Evolutionary conservation across 2,113 vertebrate species (phyloP).

Genomic region (Cyprinus carpio): DNA sequence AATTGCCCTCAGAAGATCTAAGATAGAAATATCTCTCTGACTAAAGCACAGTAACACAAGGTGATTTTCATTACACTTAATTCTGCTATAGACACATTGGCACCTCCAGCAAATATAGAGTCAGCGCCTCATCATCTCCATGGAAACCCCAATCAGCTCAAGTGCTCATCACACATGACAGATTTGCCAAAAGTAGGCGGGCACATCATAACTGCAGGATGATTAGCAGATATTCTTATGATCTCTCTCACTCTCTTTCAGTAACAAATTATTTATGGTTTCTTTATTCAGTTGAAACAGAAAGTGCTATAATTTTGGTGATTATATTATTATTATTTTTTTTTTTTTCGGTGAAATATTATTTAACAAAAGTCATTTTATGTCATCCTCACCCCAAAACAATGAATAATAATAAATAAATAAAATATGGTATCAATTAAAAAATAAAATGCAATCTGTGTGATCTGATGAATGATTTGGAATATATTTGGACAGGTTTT

Average conservation of each 20-base stretch:
- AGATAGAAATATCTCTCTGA: background rate
- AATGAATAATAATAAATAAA: background rate
- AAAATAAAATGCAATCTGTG: background rate
- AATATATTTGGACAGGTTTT: background rate
- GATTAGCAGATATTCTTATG: conserved; percentile 5
- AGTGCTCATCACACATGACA: conserved; percentile 56
- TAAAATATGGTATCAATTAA: too few species aligned
- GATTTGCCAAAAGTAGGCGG: background rate
- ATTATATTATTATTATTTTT: background rate
- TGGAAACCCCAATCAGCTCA: conserved; percentile 87
- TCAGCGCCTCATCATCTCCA: conserved; percentile 79
- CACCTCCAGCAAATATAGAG: conserved; percentile 41
- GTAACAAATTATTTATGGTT: background rate
- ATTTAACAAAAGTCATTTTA: background rate
- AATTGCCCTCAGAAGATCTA: background rate
- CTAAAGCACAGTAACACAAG: background rate
- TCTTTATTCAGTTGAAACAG: too few species aligned
- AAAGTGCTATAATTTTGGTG: background rate
- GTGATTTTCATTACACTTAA: conserved; percentile 32
- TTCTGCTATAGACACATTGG: conserved; percentile 32
- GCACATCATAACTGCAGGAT: conserved; percentile 16
- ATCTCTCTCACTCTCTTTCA: background rate
- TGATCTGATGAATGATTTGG: background rate
- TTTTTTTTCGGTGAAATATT: background rate
- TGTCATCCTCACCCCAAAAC: background rate